Base-by-base conservation (phyloP, 2,797 vertebrate species). In the Alauda arvensis region DNA sequence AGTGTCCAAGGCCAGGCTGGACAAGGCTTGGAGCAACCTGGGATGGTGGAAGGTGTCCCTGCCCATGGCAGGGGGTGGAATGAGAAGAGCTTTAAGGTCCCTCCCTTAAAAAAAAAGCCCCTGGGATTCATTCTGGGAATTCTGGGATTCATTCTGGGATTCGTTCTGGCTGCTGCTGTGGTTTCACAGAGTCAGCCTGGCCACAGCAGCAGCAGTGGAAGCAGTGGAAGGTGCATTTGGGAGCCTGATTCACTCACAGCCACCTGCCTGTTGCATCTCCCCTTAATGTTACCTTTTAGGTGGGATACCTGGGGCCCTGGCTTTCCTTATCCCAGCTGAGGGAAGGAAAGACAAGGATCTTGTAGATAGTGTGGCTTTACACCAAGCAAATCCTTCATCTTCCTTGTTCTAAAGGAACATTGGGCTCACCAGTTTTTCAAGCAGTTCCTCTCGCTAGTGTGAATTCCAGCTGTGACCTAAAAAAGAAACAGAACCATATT, bases 391-490 rank as follows among this genome's bases (percentile, higher is more conserved):
- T 20, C 37, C 59, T 55, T 14, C 24, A 18, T 12, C 20, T 23
- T 75, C 55, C 31, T 56, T 56, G 60, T 40, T 56, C 25, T 28
- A 51, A 85, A 53, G 26, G 26, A 16, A 17, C 8, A 40, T 12
- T 33, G 33, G 11, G 15, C 60, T 68, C 53, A 46, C 6, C 23
- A 18, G 9, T 37, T 74, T 74, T 82, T 62, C 56, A 51, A 75
- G 49, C n/a, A 81, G 31, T 18, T 60, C 3, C 40, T 77, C 33
- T 42, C 18, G 17, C 10, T 24, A 10, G 6, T 34, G 66, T 25
- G 80, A 24, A 56, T 60, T 77, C 88, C 89, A 92, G 45, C 72
- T 62, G 48, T 62, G 90, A 76, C 74, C 67, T 80, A 69, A 77
- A 90, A 81, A 63, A 34, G 46, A 84, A 59, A 57, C 45, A 29